A percentile compares a stretch with the other conserved stretches of the same genome.
These are phyloP conservation scores for Brachionus sp. DNA, from an alignment of 1,140 invertebrate species.

Conservation along the genomic window DNA sequence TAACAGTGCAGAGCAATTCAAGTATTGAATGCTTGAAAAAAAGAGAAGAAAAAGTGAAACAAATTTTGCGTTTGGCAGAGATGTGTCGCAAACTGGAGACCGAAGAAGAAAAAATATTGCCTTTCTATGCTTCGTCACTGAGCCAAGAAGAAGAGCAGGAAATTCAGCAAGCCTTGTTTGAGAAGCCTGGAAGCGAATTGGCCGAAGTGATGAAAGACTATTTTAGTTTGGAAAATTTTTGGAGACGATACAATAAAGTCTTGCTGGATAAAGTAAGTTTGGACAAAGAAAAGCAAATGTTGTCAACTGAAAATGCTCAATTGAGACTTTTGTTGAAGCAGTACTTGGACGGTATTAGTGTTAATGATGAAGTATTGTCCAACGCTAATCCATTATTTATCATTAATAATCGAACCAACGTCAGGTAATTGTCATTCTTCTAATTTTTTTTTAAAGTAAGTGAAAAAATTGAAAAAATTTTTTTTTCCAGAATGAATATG, in stretches of 20 bases:
- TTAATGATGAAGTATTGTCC: conserved; percentile 58
- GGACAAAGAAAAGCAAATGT: conserved; percentile 55
- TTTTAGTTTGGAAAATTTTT: conserved; percentile 56
- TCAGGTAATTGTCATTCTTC: conserved; percentile 19
- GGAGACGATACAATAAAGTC: conserved; percentile 61
- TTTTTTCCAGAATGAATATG: neutral
- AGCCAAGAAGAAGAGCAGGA: conserved; percentile 58
- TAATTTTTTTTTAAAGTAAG: neutral
- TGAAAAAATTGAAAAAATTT: neutral
- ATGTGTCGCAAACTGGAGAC: conserved; percentile 60
- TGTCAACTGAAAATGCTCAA: conserved; percentile 56
- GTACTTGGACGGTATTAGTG: conserved; percentile 60
- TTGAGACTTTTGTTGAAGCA: conserved; percentile 58
- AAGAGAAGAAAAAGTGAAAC: conserved; percentile 51
- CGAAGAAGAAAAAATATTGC: conserved; percentile 61
- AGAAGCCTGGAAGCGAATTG: conserved; percentile 53
- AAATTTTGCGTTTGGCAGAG: conserved; percentile 55
- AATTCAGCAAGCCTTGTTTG: conserved; percentile 53
- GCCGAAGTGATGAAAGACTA: conserved; percentile 47
- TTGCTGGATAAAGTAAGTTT: conserved; percentile 57
- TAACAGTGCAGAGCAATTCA: conserved; percentile 56
- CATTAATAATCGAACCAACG: conserved; percentile 51
- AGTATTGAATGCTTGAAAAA: conserved; percentile 55
- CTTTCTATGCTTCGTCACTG: conserved; percentile 59
- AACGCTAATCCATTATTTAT: conserved; percentile 59